A percentile compares a stretch with the other conserved stretches of the same genome.
These are phyloP conservation scores for Acanthisitta chloris DNA, from an alignment of 2,113 vertebrate genomes.

Conservation along the genomic window DNA sequence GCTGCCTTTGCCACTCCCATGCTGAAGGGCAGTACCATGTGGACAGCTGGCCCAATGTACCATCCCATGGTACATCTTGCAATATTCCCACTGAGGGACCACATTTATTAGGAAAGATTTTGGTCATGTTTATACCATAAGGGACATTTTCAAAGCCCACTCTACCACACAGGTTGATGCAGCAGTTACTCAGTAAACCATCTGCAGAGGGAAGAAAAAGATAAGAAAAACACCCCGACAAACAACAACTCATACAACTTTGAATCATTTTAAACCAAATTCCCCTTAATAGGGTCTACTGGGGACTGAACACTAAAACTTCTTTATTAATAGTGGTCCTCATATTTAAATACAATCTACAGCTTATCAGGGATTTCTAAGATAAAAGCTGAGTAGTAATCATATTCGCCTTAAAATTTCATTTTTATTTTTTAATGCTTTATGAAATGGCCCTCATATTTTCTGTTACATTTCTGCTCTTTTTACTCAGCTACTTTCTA, in stretches of 20 bases:
- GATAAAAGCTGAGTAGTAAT: slow-evolving; percentile 19
- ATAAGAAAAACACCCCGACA: background rate
- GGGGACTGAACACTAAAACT: background rate
- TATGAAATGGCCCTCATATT: slow-evolving; percentile 37
- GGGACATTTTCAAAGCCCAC: background rate
- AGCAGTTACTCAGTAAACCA: background rate
- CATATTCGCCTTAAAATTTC: slow-evolving; percentile 21
- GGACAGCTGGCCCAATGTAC: accelerated
- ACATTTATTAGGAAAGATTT: background rate
- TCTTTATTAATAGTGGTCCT: background rate
- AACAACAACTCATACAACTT: background rate
- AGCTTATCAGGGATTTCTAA: background rate
- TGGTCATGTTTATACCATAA: background rate
- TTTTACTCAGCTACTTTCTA: slow-evolving; percentile 39
- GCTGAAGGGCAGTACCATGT: background rate
- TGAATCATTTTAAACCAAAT: background rate
- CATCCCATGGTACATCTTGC: background rate
- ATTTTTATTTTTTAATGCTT: slow-evolving; percentile 42
- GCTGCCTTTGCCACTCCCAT: background rate
- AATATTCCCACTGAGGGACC: background rate
- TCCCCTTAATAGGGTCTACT: background rate
- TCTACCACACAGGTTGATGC: background rate
- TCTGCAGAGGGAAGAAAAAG: background rate
- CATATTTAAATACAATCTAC: background rate
- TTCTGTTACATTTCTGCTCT: slow-evolving; percentile 33